phyloP scores from a whole-genome alignment of 2,888 invertebrate species.

The Herminia tarsipennalis region DNA sequence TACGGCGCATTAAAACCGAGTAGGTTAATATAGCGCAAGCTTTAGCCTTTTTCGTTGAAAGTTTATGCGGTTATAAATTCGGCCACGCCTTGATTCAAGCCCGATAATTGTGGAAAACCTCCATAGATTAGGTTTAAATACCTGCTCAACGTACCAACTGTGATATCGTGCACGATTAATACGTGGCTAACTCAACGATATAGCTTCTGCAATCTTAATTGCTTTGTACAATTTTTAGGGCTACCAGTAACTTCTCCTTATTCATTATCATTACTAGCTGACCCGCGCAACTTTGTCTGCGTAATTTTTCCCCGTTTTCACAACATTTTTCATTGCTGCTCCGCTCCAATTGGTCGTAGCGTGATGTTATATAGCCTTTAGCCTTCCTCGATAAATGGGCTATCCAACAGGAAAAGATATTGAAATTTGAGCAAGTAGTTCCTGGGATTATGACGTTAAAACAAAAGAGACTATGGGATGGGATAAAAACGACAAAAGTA shows the following conservation, averaged over 20 bases:
- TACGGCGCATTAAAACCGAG: constrained; percentile 43
- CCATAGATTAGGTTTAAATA: constrained; percentile 57
- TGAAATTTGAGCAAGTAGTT: too few relatives aligned
- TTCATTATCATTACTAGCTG: too few relatives aligned
- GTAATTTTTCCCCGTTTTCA: neutral
- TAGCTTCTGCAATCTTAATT: constrained; percentile 18
- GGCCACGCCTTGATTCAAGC: constrained; percentile 56
- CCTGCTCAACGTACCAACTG: constrained; percentile 32
- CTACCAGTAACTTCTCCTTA: neutral
- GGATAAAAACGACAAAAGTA: too few relatives aligned
- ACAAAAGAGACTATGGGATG: too few relatives aligned
- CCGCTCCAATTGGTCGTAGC: too few relatives aligned
- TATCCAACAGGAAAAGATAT: too few relatives aligned
- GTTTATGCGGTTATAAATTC: constrained; percentile 66
- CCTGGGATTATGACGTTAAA: too few relatives aligned
- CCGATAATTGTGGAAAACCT: constrained; percentile 62
- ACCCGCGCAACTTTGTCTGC: too few relatives aligned
- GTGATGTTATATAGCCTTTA: too few relatives aligned
- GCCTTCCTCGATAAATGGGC: too few relatives aligned
- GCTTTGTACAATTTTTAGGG: constrained; percentile 1
- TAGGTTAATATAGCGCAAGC: constrained; percentile 43
- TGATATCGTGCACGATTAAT: constrained; percentile 28
- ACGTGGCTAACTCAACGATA: constrained; percentile 8
- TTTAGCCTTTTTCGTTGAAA: constrained; percentile 55
- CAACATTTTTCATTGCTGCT: too few relatives aligned